phyloP scores from a whole-genome alignment of 2,113 vertebrate species.

The Catagonus wagneri region DNA sequence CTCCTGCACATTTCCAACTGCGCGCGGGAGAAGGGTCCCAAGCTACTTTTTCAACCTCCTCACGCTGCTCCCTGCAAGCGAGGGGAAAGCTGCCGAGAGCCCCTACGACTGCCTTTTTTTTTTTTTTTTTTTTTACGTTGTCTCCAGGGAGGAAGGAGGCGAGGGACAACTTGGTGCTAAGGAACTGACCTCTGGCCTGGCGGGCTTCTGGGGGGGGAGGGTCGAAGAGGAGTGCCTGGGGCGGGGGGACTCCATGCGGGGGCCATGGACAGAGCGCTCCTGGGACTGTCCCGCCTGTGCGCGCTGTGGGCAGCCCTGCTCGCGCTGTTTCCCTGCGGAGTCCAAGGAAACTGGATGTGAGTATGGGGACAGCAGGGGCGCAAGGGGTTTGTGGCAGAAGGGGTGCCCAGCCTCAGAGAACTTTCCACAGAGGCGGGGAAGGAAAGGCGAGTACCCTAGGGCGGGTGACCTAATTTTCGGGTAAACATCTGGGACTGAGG shows the following conservation, averaged over 20 bases:
- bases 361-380: constrained; percentile 78
- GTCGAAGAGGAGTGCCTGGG: not conserved
- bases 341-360: constrained; percentile 94
- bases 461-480: not conserved
- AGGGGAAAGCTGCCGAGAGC: not conserved
- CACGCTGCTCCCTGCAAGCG: not conserved
- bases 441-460: not conserved
- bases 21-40: not conserved
- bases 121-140: not conserved
- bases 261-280: constrained; percentile 90
- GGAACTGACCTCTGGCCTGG: constrained; percentile 46
- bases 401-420: not conserved
- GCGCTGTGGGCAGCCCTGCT: constrained; percentile 88
- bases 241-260: constrained; percentile 84
- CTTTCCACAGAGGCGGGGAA: not conserved
- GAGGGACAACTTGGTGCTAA: not conserved
- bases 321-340: constrained; percentile 87
- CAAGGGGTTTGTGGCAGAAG: not conserved
- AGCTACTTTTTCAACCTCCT: not conserved
- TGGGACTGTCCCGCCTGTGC: constrained; percentile 86
- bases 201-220: not conserved
- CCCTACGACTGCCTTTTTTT: not conserved
- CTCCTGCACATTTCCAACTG: not conserved
- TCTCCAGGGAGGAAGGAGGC: not conserved
- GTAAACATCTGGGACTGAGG: not conserved